Conservation (phyloP, 1,140 invertebrate species). For the Venturia canescens region DNA sequence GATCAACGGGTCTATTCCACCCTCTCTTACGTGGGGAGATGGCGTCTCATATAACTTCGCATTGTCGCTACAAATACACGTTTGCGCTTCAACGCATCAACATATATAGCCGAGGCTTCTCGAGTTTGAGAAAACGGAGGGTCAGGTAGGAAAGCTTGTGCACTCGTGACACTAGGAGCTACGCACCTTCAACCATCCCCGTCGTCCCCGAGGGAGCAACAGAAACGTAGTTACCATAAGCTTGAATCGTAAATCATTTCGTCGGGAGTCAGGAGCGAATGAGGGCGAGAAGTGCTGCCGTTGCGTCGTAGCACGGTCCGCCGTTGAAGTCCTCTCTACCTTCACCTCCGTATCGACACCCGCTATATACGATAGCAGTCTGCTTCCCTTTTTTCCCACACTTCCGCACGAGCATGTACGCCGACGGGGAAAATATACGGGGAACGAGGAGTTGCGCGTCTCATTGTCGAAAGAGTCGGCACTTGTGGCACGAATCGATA, state of each 20-base stretch:
- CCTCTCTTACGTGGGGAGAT: background rate
- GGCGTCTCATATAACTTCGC: constrained; percentile 1
- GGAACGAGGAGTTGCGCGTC: background rate
- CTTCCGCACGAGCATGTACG: background rate
- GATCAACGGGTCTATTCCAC: background rate
- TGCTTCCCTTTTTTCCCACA: background rate
- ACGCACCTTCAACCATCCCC: constrained; percentile 40
- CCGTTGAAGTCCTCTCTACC: background rate
- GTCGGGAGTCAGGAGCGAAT: constrained; percentile 39
- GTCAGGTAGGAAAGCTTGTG: constrained; percentile 18
- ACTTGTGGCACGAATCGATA: constrained; percentile 40
- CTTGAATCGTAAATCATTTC: constrained; percentile 45
- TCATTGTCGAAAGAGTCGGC: constrained; percentile 26
- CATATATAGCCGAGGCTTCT: constrained; percentile 10
- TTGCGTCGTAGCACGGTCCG: constrained; percentile 6
- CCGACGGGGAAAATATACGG: background rate
- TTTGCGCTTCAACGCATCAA: constrained; percentile 23
- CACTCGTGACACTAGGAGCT: background rate
- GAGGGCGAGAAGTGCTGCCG: constrained; percentile 41
- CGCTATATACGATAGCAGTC: background rate
- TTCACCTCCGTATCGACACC: background rate
- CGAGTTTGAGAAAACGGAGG: background rate
- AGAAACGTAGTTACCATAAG: constrained; percentile 7
- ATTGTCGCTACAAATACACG: constrained; percentile 31
- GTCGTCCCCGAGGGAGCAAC: constrained; percentile 24